Conservation (phyloP, 2,113 vertebrate genomes). For the Chamaetylas fuelleborni region DNA sequence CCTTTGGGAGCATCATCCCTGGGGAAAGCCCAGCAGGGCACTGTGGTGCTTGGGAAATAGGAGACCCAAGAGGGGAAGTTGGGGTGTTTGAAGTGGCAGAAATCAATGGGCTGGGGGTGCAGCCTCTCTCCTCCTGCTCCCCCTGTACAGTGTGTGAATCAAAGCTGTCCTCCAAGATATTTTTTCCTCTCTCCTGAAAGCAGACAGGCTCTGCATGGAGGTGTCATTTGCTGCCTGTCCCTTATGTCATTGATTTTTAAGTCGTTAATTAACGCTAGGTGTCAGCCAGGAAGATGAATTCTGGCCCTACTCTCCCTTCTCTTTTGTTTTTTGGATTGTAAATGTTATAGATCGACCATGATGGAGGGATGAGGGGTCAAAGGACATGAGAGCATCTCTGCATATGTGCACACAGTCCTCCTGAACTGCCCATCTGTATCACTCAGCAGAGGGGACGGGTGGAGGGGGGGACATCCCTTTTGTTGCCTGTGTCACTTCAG, state of each 20-base stretch:
- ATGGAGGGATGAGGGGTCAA: slow-evolving; percentile 78
- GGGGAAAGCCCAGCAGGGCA: rapidly evolving
- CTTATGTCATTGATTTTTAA: slow-evolving; percentile 83
- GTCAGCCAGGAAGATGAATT: slow-evolving; percentile 83
- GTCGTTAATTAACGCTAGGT: slow-evolving; percentile 83
- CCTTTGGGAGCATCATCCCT: neutral
- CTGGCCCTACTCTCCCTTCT: slow-evolving; percentile 63
- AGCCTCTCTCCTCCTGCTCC: neutral
- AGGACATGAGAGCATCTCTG: slow-evolving; percentile 70
- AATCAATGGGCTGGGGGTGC: neutral
- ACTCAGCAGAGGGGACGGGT: neutral
- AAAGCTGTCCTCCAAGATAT: slow-evolving; percentile 48
- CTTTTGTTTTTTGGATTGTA: slow-evolving; percentile 83
- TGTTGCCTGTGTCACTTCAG: slow-evolving; percentile 37
- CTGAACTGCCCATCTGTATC: slow-evolving; percentile 37
- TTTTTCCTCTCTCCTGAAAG: slow-evolving; percentile 37
- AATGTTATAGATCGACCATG: slow-evolving; percentile 81
- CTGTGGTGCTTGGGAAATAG: neutral
- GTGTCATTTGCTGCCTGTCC: slow-evolving; percentile 83
- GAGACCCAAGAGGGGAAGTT: neutral
- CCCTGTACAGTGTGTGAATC: neutral
- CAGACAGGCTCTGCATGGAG: slow-evolving; percentile 60
- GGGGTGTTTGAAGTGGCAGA: slow-evolving; percentile 18
- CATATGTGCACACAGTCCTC: slow-evolving; percentile 33
- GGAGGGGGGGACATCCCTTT: neutral